Percentiles rank a stretch among this genome's conserved stretches.
Conservation (phyloP, 1,140 invertebrate genomes). For the Aphaenogaster rudis region DNA sequence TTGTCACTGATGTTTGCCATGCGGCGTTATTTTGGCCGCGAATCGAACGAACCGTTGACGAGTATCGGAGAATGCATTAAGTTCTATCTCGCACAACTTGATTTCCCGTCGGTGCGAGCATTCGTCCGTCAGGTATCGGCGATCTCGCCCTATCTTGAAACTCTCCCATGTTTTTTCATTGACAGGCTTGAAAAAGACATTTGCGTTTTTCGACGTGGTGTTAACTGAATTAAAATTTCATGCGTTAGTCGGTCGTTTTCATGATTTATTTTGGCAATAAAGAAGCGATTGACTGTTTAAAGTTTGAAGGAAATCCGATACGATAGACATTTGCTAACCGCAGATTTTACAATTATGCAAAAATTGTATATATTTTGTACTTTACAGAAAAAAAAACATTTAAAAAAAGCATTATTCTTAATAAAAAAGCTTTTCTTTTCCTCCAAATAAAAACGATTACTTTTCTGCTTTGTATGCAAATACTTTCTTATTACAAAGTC, state of each 20-base stretch:
- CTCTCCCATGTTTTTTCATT: conserved; percentile 27
- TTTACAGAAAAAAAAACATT: neutral
- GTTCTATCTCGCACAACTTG: conserved; percentile 51
- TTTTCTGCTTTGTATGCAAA: neutral
- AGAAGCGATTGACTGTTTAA: neutral
- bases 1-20: conserved; percentile 64
- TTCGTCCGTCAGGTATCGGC: conserved; percentile 14
- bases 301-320: neutral
- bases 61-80: conserved; percentile 70
- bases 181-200: conserved; percentile 12
- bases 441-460: neutral
- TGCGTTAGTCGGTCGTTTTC: neutral
- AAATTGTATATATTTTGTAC: neutral
- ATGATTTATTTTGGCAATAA: neutral
- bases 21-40: conserved; percentile 51
- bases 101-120: conserved; percentile 55
- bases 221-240: conserved; percentile 30
- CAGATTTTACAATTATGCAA: neutral
- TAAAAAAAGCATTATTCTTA: neutral
- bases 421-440: neutral
- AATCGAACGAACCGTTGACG: conserved; percentile 55
- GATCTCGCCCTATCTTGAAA: conserved; percentile 43
- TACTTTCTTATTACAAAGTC: neutral
- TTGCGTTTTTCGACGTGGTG: conserved; percentile 48
- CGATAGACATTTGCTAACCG: neutral